Evolutionary conservation across 1,140 invertebrate species (phyloP).

Genomic region (Orchestia grillus): DNA sequence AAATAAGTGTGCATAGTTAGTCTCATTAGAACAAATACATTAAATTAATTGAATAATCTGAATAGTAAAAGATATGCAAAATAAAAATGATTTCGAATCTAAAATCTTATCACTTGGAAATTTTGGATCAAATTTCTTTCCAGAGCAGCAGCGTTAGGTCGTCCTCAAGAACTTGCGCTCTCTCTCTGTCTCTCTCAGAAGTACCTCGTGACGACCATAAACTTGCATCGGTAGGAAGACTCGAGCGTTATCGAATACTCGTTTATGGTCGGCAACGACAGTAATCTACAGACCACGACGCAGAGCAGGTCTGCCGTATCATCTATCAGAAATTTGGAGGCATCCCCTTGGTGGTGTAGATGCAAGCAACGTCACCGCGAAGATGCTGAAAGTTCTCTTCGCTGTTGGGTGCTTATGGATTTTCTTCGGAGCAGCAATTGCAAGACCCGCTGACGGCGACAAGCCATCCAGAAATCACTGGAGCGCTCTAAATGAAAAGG

Average conservation of each 20-base stretch:
- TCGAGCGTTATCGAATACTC: background rate
- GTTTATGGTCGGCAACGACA: background rate
- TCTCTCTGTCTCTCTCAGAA: background rate
- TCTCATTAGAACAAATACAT: too few relatives aligned
- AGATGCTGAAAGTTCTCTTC: background rate
- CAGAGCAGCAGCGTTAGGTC: background rate
- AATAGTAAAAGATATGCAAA: too few relatives aligned
- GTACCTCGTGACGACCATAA: background rate
- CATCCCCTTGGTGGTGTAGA: background rate
- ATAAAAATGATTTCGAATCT: too few relatives aligned
- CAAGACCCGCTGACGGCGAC: background rate
- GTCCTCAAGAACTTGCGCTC: background rate
- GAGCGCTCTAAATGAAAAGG: background rate
- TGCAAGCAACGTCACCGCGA: background rate
- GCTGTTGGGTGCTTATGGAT: background rate
- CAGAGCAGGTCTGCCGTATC: background rate
- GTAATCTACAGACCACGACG: background rate
- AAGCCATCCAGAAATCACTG: background rate
- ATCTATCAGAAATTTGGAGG: background rate
- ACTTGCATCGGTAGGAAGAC: background rate
- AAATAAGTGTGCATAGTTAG: too few relatives aligned
- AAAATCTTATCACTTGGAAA: background rate
- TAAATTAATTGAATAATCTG: too few relatives aligned
- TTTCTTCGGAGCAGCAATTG: background rate
- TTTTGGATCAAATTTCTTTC: background rate